Evolutionary conservation across 2,113 vertebrate genomes (phyloP).

Genomic region (Coryphaenoides rupestris): DNA sequence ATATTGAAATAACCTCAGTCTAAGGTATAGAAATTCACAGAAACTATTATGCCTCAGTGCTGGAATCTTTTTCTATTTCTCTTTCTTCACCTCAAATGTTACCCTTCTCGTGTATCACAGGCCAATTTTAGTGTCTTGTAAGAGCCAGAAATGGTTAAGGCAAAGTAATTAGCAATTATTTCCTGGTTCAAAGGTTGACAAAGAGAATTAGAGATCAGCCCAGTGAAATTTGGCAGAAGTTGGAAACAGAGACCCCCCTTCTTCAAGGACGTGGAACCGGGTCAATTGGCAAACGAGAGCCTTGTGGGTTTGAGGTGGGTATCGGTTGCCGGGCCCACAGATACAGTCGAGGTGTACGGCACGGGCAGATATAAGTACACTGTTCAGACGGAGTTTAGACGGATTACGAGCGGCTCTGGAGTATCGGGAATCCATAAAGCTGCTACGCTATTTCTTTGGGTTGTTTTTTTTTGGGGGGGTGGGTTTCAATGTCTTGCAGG

Average conservation of each 20-base stretch:
- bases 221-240: slow-evolving; percentile 11
- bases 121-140: slow-evolving; percentile 7
- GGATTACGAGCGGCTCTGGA: slow-evolving; percentile 6
- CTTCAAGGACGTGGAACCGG: slow-evolving; percentile 16
- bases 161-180: slow-evolving; percentile 31
- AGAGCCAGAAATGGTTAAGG: slow-evolving; percentile 1
- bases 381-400: not conserved
- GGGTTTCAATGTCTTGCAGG: too few species aligned
- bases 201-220: slow-evolving; percentile 23
- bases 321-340: not conserved
- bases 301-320: not conserved
- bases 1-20: too few species aligned
- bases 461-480: too few species aligned
- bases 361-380: slow-evolving; percentile 3
- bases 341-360: too few species aligned
- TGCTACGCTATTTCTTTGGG: not conserved
- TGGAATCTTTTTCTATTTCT: too few species aligned
- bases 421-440: slow-evolving; percentile 14
- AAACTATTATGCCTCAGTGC: too few species aligned
- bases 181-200: slow-evolving; percentile 28
- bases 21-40: too few species aligned
- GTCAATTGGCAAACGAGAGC: slow-evolving; percentile 6
- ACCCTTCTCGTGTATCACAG: too few species aligned
- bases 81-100: too few species aligned
- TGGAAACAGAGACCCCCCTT: not conserved